Evolutionary conservation across 2,797 vertebrate genomes (phyloP), one percentile per base, ranked within the genome.

Genomic region (Margarornis squamiger): DNA sequence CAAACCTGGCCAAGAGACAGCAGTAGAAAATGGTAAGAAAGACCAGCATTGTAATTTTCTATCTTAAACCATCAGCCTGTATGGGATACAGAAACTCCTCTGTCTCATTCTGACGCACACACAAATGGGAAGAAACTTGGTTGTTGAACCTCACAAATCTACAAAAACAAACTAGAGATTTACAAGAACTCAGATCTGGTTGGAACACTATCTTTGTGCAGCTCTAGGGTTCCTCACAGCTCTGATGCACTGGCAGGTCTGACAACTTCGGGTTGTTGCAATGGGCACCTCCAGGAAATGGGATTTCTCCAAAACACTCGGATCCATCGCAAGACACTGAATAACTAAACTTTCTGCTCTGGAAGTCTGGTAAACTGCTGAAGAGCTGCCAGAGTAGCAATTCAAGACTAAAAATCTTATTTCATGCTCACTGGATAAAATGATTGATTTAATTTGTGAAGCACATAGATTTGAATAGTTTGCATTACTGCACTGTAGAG

Each of bases 281-380:
- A 17, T 13, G 34, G 29, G 12, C 18, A 14, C 48, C 0, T 10
- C 17, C 41, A 65, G 9, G 41, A 57, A 89, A 67, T 0, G 11
- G 6, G 32, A 78, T 89, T 84, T 61, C 74, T 84, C 24, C 49
- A 72, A 84, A 87, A 89, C 23, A 57, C 7, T 21, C 0, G 1
- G 26, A 78, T 41, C 62, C 21, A 75, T 7, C 75, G 20, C 38
- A 76, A 58, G 51, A 82, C n/a, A 70, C n/a, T 16, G 24, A 70
- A 62, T 36, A 79, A 84, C 17, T 38, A 62, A 81, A 54, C 23
- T n/a, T 63, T 38, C 52, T 61, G 16, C 49, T 36, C 74, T 12
- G 41, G 7, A 43, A 81, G 38, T 32, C 46, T 46, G 21, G 9
- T 54, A 49, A 75, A 87, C 55, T 46, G 30, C n/a, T 91, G 4